Evolutionary conservation across 2,797 vertebrate genomes (phyloP), one percentile per base, ranked within the genome.

Genomic region (Pygocentrus nattereri): DNA sequence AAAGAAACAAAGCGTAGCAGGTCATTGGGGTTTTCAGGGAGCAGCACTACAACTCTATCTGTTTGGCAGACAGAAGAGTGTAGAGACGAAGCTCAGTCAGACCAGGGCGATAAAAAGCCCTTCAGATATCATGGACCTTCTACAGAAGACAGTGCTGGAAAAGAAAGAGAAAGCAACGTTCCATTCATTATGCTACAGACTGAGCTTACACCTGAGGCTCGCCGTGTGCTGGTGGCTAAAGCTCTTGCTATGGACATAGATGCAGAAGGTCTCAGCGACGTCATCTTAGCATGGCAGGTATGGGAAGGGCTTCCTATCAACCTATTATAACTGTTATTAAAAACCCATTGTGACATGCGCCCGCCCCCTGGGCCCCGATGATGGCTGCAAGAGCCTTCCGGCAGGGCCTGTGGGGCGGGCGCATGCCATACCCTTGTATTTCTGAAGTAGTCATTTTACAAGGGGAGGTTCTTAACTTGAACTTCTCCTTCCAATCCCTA

Each of bases 271-370:
- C 90, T 96, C 52, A 91, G 89, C 67, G 89, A 92, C 85, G 96
- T 95, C 82, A 95, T 99, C 31, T 94, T 92, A 82, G 84, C 89
- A 83, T 99, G 98, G 98, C 97, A 99, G 97, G 98, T 98, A 96
- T 41, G 85, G 80, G n/a, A 25, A 34, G 89, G n/a, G 27, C 54
- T 41, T 67, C 21, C 19, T 65, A 21, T 34, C 27, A 12, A 25
- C n/a, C 54, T 56, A 2, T 7, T n/a, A 58, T 25, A n/a, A 58
- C 56, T n/a, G 10, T 30, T 76, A 19, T 16, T 4, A 18, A 12
- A 30, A n/a, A n/a, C n/a, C n/a, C n/a, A n/a, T n/a, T n/a, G n/a
- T n/a, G n/a, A n/a, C n/a, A n/a, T n/a, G n/a, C n/a, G n/a, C n/a
- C n/a, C n/a, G n/a, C n/a, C n/a, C n/a, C n/a, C n/a, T n/a, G n/a